Evolutionary conservation across 2,113 vertebrate genomes (phyloP).

Genomic region (Barbus barbus): DNA sequence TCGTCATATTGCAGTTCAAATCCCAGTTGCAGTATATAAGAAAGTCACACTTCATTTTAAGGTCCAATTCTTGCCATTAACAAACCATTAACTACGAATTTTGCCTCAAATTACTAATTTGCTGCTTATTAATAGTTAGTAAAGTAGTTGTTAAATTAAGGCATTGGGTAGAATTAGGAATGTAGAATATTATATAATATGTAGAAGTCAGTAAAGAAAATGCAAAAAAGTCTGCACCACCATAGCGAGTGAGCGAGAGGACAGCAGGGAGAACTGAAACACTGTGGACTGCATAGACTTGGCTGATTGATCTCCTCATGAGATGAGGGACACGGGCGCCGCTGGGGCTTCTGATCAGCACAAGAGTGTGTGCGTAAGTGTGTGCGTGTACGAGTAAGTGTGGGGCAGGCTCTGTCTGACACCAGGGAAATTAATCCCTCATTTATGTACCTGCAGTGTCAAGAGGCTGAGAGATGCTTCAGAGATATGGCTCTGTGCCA

Average conservation of each 20-base stretch:
- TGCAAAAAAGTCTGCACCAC: not conserved
- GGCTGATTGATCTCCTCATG: conserved; percentile 46
- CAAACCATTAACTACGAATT: not conserved
- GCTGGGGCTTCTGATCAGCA: conserved; percentile 27
- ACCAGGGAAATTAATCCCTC: conserved; percentile 48
- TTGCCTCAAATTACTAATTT: too few species aligned
- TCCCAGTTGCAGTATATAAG: not conserved
- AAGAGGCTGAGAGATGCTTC: conserved; percentile 48
- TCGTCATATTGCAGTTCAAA: not conserved
- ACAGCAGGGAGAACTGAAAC: not conserved
- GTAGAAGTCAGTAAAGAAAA: not conserved
- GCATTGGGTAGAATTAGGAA: too few species aligned
- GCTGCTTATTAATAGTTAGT: too few species aligned
- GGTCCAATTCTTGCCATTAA: too few species aligned
- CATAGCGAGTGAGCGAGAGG: not conserved
- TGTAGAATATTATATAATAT: too few species aligned
- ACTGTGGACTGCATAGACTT: conserved; percentile 3
- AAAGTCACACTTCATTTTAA: not conserved
- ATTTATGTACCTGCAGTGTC: conserved; percentile 49
- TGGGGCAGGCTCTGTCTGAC: conserved; percentile 36
- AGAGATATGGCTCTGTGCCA: conserved; percentile 38
- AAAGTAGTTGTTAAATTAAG: too few species aligned
- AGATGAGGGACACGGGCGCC: conserved; percentile 33
- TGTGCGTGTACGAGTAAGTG: conserved; percentile 6
- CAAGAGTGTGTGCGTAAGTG: not conserved